These are phyloP conservation scores for Xenopus tropicalis DNA, from an alignment of 2,113 vertebrate genomes.

Conservation along the genomic window DNA sequence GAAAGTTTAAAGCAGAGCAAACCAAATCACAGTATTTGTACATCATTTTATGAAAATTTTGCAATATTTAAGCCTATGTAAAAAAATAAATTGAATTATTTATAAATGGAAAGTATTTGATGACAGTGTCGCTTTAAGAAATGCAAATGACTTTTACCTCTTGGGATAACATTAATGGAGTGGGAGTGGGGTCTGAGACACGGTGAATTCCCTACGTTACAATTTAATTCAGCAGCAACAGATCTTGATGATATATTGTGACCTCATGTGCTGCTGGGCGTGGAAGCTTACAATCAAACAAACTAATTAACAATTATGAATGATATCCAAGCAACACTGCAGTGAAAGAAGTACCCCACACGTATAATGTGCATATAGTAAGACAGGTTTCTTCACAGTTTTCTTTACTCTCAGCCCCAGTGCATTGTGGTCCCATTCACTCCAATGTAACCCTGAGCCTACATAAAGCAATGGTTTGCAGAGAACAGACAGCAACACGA, in stretches of 20 bases:
- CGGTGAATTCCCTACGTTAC: too few relatives aligned
- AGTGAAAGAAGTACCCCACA: not conserved
- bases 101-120: not conserved
- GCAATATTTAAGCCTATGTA: not conserved
- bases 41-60: not conserved
- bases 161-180: too few relatives aligned
- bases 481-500: conserved; percentile 29
- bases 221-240: not conserved
- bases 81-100: not conserved
- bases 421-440: conserved; percentile 27
- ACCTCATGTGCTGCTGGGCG: conserved; percentile 20
- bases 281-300: conserved; percentile 18
- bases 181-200: too few relatives aligned
- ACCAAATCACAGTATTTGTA: not conserved
- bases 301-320: conserved; percentile 14
- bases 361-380: conserved; percentile 1
- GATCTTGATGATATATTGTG: not conserved
- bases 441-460: not conserved
- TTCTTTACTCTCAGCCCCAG: not conserved
- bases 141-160: too few relatives aligned
- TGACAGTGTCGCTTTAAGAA: not conserved
- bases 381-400: conserved; percentile 11
- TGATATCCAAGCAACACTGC: not conserved
- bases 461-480: not conserved
- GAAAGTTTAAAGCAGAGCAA: not conserved